Evolutionary conservation across 2,888 invertebrate genomes (phyloP), one percentile per base, ranked within the genome.

Genomic region (Conus canariensis): DNA sequence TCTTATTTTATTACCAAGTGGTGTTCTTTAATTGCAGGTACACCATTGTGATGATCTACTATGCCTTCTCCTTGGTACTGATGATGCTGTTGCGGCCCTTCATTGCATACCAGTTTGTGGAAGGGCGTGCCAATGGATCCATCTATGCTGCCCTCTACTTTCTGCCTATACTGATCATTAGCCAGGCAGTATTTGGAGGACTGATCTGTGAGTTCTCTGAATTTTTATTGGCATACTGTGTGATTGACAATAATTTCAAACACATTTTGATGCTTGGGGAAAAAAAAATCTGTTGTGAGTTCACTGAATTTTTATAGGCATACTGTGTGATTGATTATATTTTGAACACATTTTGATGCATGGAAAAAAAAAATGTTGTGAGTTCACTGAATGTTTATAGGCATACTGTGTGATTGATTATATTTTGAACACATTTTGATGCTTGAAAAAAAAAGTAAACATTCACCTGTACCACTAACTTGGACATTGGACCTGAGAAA

Each of bases 91-190:
- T 98, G 87, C 97, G 99, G 90, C 98, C 98, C 0, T 97, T 98
- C 96, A 96, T 98, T 82, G 97, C 98, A 2, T 93, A 94, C 67
- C 94, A 97, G 97, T 87, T 95, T 90, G 94, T 95, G 16, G 94
- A 95, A 22, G 93, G 94, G 58, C 94, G 93, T 85, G 96, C 96
- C 19, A 95, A 95, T 67, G 95, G 95, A 90, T 98, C 99, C 0
- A 98, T 99, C 91, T 99, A 99, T 96, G 98, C 98, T 88, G 99
- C 99, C 0, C 97, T 99, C 92, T 99, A 99, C 96, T 99, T 99
- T 95, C 98, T 99, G 93, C 99, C 99, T 0, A 97, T 98, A 93
- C 97, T 99, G 45, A 98, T 98, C 2, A 97, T 99, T 0, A 96
- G 98, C 67, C 99, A 99, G 95, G 98, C 99, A 4, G 97, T 98